Percentiles rank a stretch among this genome's conserved stretches.
These are phyloP conservation scores for Hippocampus mohnikei DNA, from an alignment of 2,113 vertebrate species.

Conservation along the genomic window DNA sequence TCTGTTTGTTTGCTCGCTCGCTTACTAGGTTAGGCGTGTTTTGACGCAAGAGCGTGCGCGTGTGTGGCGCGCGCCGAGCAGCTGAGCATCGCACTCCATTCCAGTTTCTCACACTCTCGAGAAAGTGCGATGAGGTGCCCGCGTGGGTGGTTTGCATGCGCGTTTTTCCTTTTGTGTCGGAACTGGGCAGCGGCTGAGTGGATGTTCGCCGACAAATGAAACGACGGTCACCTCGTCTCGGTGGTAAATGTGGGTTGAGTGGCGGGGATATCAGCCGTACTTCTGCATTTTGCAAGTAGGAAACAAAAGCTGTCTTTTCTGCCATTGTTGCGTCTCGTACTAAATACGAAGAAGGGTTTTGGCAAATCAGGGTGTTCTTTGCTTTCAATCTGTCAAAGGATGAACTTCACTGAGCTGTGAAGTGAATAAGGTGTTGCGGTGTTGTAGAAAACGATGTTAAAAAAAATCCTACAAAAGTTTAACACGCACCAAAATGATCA, in stretches of 20 bases:
- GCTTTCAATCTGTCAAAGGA: no score
- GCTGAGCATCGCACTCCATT: conserved; percentile 16
- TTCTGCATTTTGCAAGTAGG: background rate
- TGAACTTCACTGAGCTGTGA: no score
- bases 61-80: background rate
- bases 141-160: background rate
- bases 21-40: conserved; percentile 19
- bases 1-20: conserved; percentile 25
- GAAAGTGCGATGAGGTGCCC: conserved; percentile 7
- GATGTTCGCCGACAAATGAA: conserved; percentile 56
- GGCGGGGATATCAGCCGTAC: background rate
- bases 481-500: background rate
- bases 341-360: no score
- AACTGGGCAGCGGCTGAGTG: conserved; percentile 31
- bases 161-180: conserved; percentile 1
- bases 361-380: no score
- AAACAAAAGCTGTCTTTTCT: no score
- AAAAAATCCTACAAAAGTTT: no score
- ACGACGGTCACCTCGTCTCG: conserved; percentile 42
- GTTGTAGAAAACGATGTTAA: no score
- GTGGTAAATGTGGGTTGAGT: conserved; percentile 22
- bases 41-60: conserved; percentile 27
- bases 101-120: conserved; percentile 17
- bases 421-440: no score
- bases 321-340: no score